phyloP scores from a whole-genome alignment of 2,113 vertebrate genomes.

The Thermophis baileyi region DNA sequence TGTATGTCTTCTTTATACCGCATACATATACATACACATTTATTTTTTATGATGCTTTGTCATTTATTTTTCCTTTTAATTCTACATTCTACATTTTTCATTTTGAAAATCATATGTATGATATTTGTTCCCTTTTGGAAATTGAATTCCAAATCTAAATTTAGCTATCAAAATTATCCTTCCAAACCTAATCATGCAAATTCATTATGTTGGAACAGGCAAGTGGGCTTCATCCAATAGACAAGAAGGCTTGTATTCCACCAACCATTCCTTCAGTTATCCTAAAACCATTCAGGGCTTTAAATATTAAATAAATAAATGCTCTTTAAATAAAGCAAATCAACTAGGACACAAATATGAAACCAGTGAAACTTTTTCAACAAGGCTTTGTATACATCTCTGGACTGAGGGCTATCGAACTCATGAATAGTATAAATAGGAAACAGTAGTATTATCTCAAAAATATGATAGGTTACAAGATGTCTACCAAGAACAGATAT shows the following conservation, averaged over 20 bases:
- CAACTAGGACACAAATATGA: not conserved
- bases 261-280: not conserved
- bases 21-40: not conserved
- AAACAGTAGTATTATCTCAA: not conserved
- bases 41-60: not conserved
- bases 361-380: not conserved
- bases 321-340: not conserved
- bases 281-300: not conserved
- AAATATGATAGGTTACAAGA: not conserved
- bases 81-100: not conserved
- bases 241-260: not conserved
- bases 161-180: not conserved
- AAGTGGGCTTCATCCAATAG: not conserved
- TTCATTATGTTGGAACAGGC: not conserved
- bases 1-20: not conserved
- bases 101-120: not conserved
- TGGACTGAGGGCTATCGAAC: not conserved
- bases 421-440: not conserved
- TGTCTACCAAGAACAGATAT: not conserved
- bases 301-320: not conserved
- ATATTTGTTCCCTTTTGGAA: not conserved
- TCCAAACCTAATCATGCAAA: not conserved
- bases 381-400: not conserved
- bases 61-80: not conserved
- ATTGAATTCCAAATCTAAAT: not conserved